Conservation (phyloP, 2,113 vertebrate species). For the Macquaria ambigua region DNA sequence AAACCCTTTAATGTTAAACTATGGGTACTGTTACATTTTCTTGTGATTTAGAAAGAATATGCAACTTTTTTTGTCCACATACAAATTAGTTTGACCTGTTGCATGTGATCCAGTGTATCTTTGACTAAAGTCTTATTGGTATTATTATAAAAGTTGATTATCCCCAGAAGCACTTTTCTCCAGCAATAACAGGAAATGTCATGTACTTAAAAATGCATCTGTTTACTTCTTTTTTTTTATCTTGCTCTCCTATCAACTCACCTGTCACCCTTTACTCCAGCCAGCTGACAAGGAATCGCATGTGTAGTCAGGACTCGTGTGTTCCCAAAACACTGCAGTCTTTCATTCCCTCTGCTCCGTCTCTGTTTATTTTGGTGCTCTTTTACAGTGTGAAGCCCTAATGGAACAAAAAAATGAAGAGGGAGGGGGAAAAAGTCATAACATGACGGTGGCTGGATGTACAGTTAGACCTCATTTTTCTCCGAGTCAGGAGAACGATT, state of each 20-base stretch:
- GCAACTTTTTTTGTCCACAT: slow-evolving; percentile 29
- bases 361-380: slow-evolving; percentile 83
- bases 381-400: slow-evolving; percentile 74
- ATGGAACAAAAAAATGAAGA: slow-evolving; percentile 64
- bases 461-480: slow-evolving; percentile 62
- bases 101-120: slow-evolving; percentile 43
- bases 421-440: slow-evolving; percentile 46
- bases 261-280: slow-evolving; percentile 48
- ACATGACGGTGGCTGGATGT: slow-evolving; percentile 67
- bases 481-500: slow-evolving; percentile 33
- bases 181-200: slow-evolving; percentile 17
- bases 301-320: slow-evolving; percentile 66
- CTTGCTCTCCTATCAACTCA: slow-evolving; percentile 30
- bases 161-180: slow-evolving; percentile 21
- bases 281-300: slow-evolving; percentile 69
- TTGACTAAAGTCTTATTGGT: slow-evolving; percentile 20
- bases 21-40: slow-evolving; percentile 53
- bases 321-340: slow-evolving; percentile 78
- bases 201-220: slow-evolving; percentile 18
- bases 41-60: slow-evolving; percentile 44
- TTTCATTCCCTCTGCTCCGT: slow-evolving; percentile 79
- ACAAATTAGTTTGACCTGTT: slow-evolving; percentile 42
- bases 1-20: slow-evolving; percentile 72
- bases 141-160: slow-evolving; percentile 13
- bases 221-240: slow-evolving; percentile 2